phyloP scores from a whole-genome alignment of 2,888 invertebrate species.

The Siphonodentalium dalli region DNA sequence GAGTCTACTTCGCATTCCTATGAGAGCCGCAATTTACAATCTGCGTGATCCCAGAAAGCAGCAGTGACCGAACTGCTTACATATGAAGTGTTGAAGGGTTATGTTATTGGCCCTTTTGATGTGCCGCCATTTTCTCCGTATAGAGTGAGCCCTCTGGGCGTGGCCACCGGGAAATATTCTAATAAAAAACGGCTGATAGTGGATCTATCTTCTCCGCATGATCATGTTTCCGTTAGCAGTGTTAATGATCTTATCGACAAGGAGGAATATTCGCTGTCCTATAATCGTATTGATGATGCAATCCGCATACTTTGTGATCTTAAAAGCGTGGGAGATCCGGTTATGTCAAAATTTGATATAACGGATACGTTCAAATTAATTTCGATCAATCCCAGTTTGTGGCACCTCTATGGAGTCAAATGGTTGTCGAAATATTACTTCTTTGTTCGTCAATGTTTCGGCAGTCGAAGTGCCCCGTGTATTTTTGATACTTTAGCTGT shows the following conservation, averaged over 20 bases:
- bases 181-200: slow-evolving; percentile 27
- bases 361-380: slow-evolving; percentile 27
- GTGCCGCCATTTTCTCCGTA: slow-evolving; percentile 16
- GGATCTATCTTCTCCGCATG: slow-evolving; percentile 31
- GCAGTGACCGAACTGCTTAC: slow-evolving; percentile 15
- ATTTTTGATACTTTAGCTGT: slow-evolving; percentile 22
- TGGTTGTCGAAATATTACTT: slow-evolving; percentile 25
- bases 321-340: slow-evolving; percentile 9
- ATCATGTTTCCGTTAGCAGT: slow-evolving; percentile 15
- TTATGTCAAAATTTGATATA: slow-evolving; percentile 26
- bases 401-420: slow-evolving; percentile 21
- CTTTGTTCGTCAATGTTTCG: slow-evolving; percentile 22
- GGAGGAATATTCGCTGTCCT: slow-evolving; percentile 18
- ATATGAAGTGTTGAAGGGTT: slow-evolving; percentile 24
- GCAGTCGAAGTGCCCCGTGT: slow-evolving; percentile 21
- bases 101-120: slow-evolving; percentile 23
- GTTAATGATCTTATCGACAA: slow-evolving; percentile 31
- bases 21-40: slow-evolving; percentile 26
- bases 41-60: slow-evolving; percentile 14
- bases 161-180: slow-evolving; percentile 27
- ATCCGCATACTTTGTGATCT: slow-evolving; percentile 23
- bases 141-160: slow-evolving; percentile 26
- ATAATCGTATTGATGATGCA: slow-evolving; percentile 31
- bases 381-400: slow-evolving; percentile 16
- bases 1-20: too few relatives aligned